Conservation (phyloP, 2,888 invertebrate species). For the Tanypteryx hageni region DNA sequence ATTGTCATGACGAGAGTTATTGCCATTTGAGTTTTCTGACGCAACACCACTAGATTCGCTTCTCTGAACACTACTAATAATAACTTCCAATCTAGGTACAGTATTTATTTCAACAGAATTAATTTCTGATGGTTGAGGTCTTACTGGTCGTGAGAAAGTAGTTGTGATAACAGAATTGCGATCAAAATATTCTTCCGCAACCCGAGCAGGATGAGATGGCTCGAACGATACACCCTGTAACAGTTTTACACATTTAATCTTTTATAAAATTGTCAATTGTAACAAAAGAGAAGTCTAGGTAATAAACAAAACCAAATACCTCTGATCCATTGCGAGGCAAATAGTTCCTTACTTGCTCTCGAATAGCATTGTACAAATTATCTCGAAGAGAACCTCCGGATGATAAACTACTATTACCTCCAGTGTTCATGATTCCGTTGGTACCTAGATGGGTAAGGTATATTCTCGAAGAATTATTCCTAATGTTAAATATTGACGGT, state of each 20-base stretch:
- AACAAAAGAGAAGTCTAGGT: not conserved
- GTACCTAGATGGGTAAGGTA: slow-evolving; percentile 27
- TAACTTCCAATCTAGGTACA: slow-evolving; percentile 31
- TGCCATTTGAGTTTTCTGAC: slow-evolving; percentile 36
- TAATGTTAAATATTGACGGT: slow-evolving; percentile 1
- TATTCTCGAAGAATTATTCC: slow-evolving; percentile 41
- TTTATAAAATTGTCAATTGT: not conserved
- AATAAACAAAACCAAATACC: not conserved
- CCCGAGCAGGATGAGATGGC: not conserved
- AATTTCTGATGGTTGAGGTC: slow-evolving; percentile 27
- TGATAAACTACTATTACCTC: not conserved
- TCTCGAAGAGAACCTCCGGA: slow-evolving; percentile 48
- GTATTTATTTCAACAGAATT: slow-evolving; percentile 22
- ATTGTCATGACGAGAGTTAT: slow-evolving; percentile 18
- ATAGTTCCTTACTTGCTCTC: slow-evolving; percentile 52
- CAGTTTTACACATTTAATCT: not conserved
- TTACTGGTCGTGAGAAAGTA: slow-evolving; percentile 11
- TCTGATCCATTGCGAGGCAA: slow-evolving; percentile 43
- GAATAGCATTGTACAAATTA: slow-evolving; percentile 47
- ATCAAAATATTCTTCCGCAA: slow-evolving; percentile 34
- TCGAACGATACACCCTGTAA: not conserved
- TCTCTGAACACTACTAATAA: slow-evolving; percentile 26
- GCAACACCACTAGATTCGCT: not conserved
- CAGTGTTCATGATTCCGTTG: not conserved
- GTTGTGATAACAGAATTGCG: not conserved